Evolutionary conservation across 2,113 vertebrate species (phyloP).

Genomic region (Mormyrus iriodes): DNA sequence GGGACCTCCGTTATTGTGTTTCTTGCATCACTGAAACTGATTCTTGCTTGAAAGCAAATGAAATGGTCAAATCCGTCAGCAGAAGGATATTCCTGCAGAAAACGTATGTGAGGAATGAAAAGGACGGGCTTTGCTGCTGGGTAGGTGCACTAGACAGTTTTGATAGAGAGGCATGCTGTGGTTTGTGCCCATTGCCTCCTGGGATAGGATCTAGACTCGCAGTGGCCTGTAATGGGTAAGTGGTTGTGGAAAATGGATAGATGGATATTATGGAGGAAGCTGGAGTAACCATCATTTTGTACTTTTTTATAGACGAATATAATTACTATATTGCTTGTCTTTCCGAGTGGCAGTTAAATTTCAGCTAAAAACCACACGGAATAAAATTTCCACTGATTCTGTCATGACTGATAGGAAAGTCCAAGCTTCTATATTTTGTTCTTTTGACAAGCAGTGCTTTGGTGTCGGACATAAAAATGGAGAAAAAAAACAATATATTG

Average conservation of each 20-base stretch:
- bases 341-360: background rate
- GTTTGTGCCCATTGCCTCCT: background rate
- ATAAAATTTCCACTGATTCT: slow-evolving; percentile 3
- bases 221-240: background rate
- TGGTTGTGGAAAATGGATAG: background rate
- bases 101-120: background rate
- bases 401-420: background rate
- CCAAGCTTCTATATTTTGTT: background rate
- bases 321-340: background rate
- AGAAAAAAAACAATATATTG: background rate
- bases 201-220: background rate
- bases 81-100: background rate
- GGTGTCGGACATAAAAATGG: background rate
- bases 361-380: background rate
- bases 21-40: background rate
- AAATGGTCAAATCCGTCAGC: background rate
- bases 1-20: background rate
- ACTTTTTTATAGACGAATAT: background rate
- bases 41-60: background rate
- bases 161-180: background rate
- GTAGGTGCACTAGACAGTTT: background rate
- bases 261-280: background rate
- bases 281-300: background rate
- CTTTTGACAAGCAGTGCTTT: background rate
- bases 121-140: background rate